These are phyloP conservation scores for Blomia tropicalis DNA, from an alignment of 2,888 invertebrate genomes.

Conservation along the genomic window DNA sequence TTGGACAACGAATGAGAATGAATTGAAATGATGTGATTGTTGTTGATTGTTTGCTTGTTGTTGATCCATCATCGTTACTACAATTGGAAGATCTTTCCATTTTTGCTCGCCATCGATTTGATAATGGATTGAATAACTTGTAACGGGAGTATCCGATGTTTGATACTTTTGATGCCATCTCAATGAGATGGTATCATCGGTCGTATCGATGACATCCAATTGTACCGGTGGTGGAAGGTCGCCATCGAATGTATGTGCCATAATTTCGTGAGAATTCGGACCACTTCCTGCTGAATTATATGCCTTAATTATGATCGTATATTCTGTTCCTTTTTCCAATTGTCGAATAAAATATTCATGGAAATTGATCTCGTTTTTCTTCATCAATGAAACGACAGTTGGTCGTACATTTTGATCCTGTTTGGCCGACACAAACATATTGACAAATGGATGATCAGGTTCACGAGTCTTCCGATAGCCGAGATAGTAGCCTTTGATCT, in stretches of 20 bases:
- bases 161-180: conserved; percentile 22
- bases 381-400: background rate
- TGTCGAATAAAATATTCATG: conserved; percentile 29
- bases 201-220: conserved; percentile 28
- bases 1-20: conserved; percentile 27
- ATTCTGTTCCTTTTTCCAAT: conserved; percentile 29
- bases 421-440: conserved; percentile 25
- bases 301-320: conserved; percentile 30
- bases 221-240: conserved; percentile 31
- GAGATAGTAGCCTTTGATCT: conserved; percentile 30
- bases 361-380: background rate
- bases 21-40: background rate
- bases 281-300: conserved; percentile 31
- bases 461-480: conserved; percentile 28
- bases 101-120: conserved; percentile 25
- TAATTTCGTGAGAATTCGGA: conserved; percentile 29
- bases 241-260: conserved; percentile 29
- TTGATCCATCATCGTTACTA: background rate
- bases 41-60: background rate
- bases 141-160: background rate
- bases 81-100: conserved; percentile 21
- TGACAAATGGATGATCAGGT: conserved; percentile 28
- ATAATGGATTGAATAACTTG: conserved; percentile 28
- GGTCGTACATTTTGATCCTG: background rate
- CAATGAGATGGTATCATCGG: conserved; percentile 27